A percentile compares a stretch with the other conserved stretches of the same genome.
Evolutionary conservation across 2,113 vertebrate species (phyloP).

Genomic region (mouse (Mus musculus)): DNA sequence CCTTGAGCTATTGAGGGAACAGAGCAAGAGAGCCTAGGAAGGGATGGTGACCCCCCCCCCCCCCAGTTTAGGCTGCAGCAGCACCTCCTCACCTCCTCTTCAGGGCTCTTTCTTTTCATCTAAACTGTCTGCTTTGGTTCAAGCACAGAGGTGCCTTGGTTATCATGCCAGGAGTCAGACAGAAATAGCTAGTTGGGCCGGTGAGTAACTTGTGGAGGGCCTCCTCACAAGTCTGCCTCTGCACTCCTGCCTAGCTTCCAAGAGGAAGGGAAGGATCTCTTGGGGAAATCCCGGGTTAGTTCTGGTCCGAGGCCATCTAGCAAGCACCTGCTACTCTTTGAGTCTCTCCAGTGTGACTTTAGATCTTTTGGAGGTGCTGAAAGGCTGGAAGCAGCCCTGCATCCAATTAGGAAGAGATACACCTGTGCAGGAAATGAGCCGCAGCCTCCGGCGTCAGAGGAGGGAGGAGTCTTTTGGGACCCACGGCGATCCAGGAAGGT

Average conservation of each 20-base stretch:
- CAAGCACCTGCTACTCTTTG: not conserved
- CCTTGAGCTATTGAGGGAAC: not conserved
- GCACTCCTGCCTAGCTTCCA: not conserved
- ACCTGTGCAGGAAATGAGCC: not conserved
- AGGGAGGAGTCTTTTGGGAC: not conserved
- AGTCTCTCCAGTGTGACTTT: not conserved
- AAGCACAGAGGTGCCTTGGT: conserved; percentile 56
- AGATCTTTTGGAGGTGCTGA: not conserved
- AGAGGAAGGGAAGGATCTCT: not conserved
- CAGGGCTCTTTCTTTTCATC: conserved; percentile 24
- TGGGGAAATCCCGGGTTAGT: not conserved
- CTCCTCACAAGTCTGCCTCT: not conserved
- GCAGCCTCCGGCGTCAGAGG: not conserved
- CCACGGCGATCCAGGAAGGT: not conserved
- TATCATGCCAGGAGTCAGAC: conserved; percentile 67
- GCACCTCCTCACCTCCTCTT: not conserved
- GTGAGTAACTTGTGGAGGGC: conserved; percentile 53
- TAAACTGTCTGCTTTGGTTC: conserved; percentile 66
- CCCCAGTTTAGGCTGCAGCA: not conserved
- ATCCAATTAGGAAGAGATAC: not conserved
- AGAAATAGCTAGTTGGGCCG: conserved; percentile 72
- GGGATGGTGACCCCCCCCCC: not conserved
- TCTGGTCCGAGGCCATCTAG: not conserved
- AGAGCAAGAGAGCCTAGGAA: not conserved
- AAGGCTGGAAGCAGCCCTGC: not conserved